A percentile compares a stretch with the other conserved stretches of the same genome.
Conservation (phyloP, 2,888 invertebrate species). For the Pomacea canaliculata region DNA sequence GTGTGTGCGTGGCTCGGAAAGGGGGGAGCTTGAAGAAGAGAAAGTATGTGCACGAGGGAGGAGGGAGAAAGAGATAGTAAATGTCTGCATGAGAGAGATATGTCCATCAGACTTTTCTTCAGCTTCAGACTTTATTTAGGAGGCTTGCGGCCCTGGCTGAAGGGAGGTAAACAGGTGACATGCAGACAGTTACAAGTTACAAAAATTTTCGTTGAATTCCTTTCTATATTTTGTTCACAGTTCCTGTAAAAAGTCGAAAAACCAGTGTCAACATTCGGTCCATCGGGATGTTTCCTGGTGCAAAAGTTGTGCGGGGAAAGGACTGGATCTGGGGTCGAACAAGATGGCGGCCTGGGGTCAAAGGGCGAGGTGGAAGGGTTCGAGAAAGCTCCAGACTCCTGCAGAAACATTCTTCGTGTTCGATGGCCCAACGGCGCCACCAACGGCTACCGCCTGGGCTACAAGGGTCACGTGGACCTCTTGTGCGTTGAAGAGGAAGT, state of each 20-base stretch:
- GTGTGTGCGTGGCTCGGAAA: too few relatives aligned
- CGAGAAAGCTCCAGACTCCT: not conserved
- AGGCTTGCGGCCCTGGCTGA: too few relatives aligned
- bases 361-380: conserved; percentile 3
- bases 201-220: too few relatives aligned
- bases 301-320: conserved; percentile 1
- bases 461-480: conserved; percentile 27
- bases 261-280: conserved; percentile 3
- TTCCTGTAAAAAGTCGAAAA: not conserved
- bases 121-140: too few relatives aligned
- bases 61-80: not conserved
- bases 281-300: conserved; percentile 11
- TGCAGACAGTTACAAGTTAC: too few relatives aligned
- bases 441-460: conserved; percentile 23
- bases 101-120: too few relatives aligned
- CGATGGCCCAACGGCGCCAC: conserved; percentile 18
- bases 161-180: too few relatives aligned
- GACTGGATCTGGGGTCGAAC: conserved; percentile 14
- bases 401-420: conserved; percentile 20
- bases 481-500: conserved; percentile 13
- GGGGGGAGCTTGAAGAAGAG: not conserved
- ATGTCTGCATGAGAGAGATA: too few relatives aligned
- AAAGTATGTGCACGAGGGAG: not conserved
- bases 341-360: conserved; percentile 12
- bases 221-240: not conserved